Evolutionary conservation across 2,797 vertebrate genomes (phyloP).

Genomic region (Peromyscus aztecus): DNA sequence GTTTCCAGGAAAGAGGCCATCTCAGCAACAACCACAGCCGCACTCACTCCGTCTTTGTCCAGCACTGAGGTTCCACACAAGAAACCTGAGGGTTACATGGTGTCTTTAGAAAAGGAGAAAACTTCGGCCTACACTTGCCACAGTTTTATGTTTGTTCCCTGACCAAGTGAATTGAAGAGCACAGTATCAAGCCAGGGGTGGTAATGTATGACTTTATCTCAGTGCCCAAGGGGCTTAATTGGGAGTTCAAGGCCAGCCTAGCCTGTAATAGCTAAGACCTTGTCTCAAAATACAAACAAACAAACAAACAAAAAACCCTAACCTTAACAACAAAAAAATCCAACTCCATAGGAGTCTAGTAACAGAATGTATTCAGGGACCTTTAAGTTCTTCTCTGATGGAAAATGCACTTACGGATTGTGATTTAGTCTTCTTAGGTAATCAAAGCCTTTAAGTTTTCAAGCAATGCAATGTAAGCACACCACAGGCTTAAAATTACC

Average conservation of each 20-base stretch:
- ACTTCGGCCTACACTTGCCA: not conserved
- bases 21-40: slow-evolving; percentile 94
- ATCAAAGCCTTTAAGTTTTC: slow-evolving; percentile 38
- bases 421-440: slow-evolving; percentile 34
- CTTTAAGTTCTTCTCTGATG: not conserved
- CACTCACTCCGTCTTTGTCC: slow-evolving; percentile 97
- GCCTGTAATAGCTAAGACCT: not conserved
- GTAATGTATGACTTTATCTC: not conserved
- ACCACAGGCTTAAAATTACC: not conserved
- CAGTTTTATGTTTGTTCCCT: slow-evolving; percentile 18
- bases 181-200: not conserved
- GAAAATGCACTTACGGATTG: slow-evolving; percentile 55
- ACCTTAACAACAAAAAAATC: not conserved
- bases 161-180: slow-evolving; percentile 41
- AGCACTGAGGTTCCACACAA: slow-evolving; percentile 94
- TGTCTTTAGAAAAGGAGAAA: not conserved
- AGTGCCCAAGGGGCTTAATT: not conserved
- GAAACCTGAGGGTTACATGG: slow-evolving; percentile 90
- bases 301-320: not conserved
- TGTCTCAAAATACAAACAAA: not conserved
- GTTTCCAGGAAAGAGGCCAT: slow-evolving; percentile 93
- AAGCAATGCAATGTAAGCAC: not conserved
- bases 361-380: not conserved
- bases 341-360: not conserved
- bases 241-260: not conserved